A percentile compares a stretch with the other conserved stretches of the same genome.
phyloP scores from a whole-genome alignment of 2,797 vertebrate species.

The Liasis olivaceus region DNA sequence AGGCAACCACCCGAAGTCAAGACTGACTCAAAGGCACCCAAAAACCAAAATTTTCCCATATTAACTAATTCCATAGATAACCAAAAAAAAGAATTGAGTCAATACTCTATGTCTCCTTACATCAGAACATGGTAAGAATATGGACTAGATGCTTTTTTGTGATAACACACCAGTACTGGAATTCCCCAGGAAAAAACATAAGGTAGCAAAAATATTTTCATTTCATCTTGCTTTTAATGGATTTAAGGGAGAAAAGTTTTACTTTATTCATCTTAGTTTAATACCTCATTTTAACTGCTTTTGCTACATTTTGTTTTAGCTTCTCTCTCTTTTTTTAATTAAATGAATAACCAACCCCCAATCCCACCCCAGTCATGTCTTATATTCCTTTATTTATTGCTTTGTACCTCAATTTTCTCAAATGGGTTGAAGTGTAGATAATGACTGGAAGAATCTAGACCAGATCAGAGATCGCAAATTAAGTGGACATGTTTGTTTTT shows the following conservation, averaged over 20 bases:
- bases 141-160: not conserved
- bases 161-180: not conserved
- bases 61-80: not conserved
- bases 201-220: not conserved
- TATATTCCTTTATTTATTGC: not conserved
- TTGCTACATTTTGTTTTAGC: not conserved
- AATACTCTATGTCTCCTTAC: not conserved
- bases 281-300: not conserved
- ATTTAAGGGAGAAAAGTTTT: not conserved
- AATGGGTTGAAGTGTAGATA: not conserved
- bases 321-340: not conserved
- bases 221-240: not conserved
- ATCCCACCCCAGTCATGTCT: too few relatives aligned
- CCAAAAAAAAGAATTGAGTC: too few relatives aligned
- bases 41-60: not conserved
- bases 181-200: not conserved
- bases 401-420: not conserved
- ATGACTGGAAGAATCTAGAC: not conserved
- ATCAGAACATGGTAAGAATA: not conserved
- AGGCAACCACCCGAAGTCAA: not conserved
- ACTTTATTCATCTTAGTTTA: not conserved
- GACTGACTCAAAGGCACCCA: not conserved
- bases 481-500: not conserved
- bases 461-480: not conserved
- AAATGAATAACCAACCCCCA: not conserved